phyloP scores from a whole-genome alignment of 1,140 invertebrate genomes.

The Euschistus heros region DNA sequence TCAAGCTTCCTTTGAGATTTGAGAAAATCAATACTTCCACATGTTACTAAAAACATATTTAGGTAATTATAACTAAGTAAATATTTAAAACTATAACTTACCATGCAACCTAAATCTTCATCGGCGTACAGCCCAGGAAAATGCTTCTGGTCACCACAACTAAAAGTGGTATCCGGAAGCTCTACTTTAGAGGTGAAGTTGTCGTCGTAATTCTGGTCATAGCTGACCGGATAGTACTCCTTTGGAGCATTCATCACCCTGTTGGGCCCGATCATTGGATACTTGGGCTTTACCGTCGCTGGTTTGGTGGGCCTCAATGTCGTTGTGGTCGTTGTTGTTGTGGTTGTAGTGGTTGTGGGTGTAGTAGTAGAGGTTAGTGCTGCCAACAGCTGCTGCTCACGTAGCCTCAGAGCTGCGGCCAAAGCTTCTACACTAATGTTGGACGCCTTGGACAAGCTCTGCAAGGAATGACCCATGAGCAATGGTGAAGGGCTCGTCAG shows the following conservation, averaged over 20 bases:
- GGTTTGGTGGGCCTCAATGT: conserved; percentile 32
- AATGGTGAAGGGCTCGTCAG: conserved; percentile 29
- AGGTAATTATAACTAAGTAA: no score
- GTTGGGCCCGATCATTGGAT: conserved; percentile 36
- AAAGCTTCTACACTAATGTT: conserved; percentile 63
- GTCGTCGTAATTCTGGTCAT: conserved; percentile 79
- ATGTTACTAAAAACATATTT: no score
- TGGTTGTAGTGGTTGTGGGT: conserved; percentile 38
- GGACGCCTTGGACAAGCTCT: conserved; percentile 49
- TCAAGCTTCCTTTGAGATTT: no score
- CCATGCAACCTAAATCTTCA: conserved; percentile 84
- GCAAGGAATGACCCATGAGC: conserved; percentile 41
- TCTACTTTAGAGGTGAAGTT: conserved; percentile 74
- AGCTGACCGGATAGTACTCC: conserved; percentile 75
- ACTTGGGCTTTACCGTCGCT: conserved; percentile 30
- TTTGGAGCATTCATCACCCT: conserved; percentile 82
- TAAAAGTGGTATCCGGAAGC: conserved; percentile 72
- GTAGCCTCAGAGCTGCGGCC: conserved; percentile 54
- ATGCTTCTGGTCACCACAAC: conserved; percentile 79
- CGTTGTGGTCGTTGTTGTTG: conserved; percentile 34
- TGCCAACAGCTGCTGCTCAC: conserved; percentile 42
- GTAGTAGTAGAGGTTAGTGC: conserved; percentile 25
- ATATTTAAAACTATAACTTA: conserved; percentile 37
- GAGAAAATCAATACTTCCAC: no score
- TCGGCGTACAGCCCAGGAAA: conserved; percentile 83